Base-by-base conservation (phyloP, 2,113 vertebrate genomes). In the Erpornis zantholeuca region DNA sequence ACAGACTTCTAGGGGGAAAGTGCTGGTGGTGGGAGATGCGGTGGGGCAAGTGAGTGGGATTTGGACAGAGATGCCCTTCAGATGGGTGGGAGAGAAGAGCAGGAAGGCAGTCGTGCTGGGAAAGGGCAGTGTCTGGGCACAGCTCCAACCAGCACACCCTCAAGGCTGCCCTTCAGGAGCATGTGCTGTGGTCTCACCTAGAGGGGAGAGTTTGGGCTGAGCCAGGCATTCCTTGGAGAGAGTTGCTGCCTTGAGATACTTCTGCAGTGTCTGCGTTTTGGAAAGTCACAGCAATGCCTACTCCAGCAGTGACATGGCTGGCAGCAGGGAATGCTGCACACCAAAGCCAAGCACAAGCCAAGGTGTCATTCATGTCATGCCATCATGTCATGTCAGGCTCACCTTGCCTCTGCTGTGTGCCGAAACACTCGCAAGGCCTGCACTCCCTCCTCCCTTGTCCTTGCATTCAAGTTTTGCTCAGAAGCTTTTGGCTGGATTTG, bases 351-450 rank as follows among this genome's bases (percentile, higher is more conserved):
- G 22, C 36, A 3, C 0, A 2, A 2, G 76, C 54, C 45, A 25
- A 23, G 40, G n/a, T 29, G 33, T 23, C 15, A 2, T 28, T 83
- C 3, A 0, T 2, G 3, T 29, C 5, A 1, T 24, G 29, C 40
- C 4, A 1, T 42, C n/a, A n/a, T n/a, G n/a, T n/a, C n/a, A n/a
- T n/a, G n/a, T n/a, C 36, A 27, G 64, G 52, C 56, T 89, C 17
- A 7, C 54, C 72, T 40, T 27, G 49, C 22, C 28, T 33, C 44
- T 0, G 2, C 49, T 9, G 23, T 0, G 0, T 44, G n/a, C 60
- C 21, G 12, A 29, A 45, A 29, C 0, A 0, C 15, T 42, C 0
- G 0, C 0, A 4, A 36, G 49, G 61, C 15, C 0, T 0, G 36
- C 11, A 6, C 10, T 15, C 22, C 22, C 15, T 47, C 6, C 20